Base-by-base conservation (phyloP, 2,797 vertebrate species). In the Steatocranus sp. region DNA sequence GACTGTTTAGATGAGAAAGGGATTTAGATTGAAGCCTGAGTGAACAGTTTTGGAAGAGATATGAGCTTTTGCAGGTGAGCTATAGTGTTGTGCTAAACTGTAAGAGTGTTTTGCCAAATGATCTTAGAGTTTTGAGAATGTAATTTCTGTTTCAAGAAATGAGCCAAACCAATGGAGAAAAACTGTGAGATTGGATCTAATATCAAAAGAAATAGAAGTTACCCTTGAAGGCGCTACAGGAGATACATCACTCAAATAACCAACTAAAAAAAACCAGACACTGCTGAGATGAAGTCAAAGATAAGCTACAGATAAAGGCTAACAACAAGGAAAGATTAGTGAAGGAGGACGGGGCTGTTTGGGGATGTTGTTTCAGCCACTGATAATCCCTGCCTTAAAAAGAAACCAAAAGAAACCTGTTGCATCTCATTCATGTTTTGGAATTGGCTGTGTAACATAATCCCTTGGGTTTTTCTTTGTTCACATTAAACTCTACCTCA, bases 121-220 rank as follows among this genome's bases (percentile, higher is more conserved):
- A n/a, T n/a, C n/a, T n/a, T n/a, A n/a, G n/a, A n/a, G n/a, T n/a
- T n/a, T n/a, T n/a, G n/a, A n/a, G n/a, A n/a, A n/a, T n/a, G n/a
- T n/a, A n/a, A n/a, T n/a, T n/a, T n/a, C n/a, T n/a, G n/a, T n/a
- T n/a, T n/a, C n/a, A n/a, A n/a, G n/a, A n/a, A n/a, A n/a, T n/a
- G n/a, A n/a, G n/a, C n/a, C n/a, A n/a, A n/a, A n/a, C n/a, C n/a
- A n/a, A n/a, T n/a, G n/a, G n/a, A n/a, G n/a, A n/a, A n/a, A n/a
- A n/a, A n/a, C n/a, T n/a, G n/a, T n/a, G n/a, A 86, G 83, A 90
- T 81, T 63, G 75, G 80, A 88, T 89, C 82, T 90, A 56, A 88
- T 86, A 79, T 81, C 36, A 79, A 78, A 82, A 84, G 56, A 77
- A 84, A 84, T 36, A 38, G 32, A 89, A 70, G 75, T 75, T 85